Evolutionary conservation across 2,797 vertebrate species (phyloP).

Genomic region (Crax fasciolata): DNA sequence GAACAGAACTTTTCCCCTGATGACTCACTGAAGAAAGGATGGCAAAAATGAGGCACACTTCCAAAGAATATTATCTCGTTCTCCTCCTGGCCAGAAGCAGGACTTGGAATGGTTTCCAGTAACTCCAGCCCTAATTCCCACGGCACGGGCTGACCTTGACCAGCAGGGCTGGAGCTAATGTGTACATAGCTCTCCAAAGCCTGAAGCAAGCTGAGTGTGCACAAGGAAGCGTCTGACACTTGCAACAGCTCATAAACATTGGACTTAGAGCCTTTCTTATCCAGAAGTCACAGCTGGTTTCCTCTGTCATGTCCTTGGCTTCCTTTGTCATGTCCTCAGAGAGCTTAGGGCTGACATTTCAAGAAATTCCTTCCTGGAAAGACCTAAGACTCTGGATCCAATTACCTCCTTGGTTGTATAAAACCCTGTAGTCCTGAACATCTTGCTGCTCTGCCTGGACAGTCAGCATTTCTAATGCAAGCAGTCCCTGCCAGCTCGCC

Average conservation of each 20-base stretch:
- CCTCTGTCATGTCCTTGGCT: constrained; percentile 72
- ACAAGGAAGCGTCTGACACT: constrained; percentile 52
- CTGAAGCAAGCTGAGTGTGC: not conserved
- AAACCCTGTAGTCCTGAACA: constrained; percentile 31
- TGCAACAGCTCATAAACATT: constrained; percentile 62
- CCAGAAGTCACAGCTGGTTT: constrained; percentile 76
- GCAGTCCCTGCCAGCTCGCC: not conserved
- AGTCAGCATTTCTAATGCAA: constrained; percentile 25
- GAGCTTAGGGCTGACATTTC: constrained; percentile 65
- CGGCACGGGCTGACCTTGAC: constrained; percentile 33
- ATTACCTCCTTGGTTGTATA: constrained; percentile 43
- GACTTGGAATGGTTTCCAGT: constrained; percentile 61
- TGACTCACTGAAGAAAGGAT: constrained; percentile 54
- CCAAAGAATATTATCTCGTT: constrained; percentile 43
- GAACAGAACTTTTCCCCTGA: constrained; percentile 1
- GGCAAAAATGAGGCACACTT: constrained; percentile 58
- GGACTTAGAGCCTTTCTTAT: constrained; percentile 67
- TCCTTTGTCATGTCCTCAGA: constrained; percentile 65
- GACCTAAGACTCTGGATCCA: constrained; percentile 65
- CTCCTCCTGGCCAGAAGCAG: not conserved
- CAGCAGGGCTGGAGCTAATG: not conserved
- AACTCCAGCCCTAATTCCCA: constrained; percentile 52
- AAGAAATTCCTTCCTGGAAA: constrained; percentile 64
- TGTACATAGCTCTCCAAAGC: constrained; percentile 14
- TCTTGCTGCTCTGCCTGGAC: not conserved